Evolutionary conservation across 1,140 invertebrate genomes (phyloP).

Genomic region (Drosophila oshimai): DNA sequence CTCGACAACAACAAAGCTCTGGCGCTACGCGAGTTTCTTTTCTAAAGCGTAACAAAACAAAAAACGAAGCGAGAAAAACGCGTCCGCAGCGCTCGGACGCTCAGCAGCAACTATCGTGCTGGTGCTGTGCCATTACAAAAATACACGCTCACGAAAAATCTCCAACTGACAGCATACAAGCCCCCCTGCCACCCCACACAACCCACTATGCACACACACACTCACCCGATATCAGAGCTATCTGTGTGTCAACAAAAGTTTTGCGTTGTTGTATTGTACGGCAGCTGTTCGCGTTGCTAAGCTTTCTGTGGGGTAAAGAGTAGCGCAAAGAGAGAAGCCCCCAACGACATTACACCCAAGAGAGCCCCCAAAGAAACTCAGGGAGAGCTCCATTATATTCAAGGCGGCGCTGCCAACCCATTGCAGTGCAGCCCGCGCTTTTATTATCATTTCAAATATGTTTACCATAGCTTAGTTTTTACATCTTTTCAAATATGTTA

Average conservation of each 20-base stretch:
- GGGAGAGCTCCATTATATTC: not conserved
- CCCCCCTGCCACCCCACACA: not conserved
- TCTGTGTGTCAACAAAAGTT: slow-evolving; percentile 62
- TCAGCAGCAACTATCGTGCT: slow-evolving; percentile 66
- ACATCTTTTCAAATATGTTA: slow-evolving; percentile 35
- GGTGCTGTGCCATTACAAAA: slow-evolving; percentile 61
- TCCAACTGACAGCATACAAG: slow-evolving; percentile 11
- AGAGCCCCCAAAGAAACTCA: not conserved
- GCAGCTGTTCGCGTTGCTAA: slow-evolving; percentile 46
- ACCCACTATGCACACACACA: not conserved
- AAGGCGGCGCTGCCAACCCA: slow-evolving; percentile 17
- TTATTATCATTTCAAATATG: slow-evolving; percentile 52
- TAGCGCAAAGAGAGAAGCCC: not conserved
- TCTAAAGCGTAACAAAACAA: slow-evolving; percentile 11
- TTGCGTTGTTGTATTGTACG: slow-evolving; percentile 6
- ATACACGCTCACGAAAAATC: slow-evolving; percentile 13
- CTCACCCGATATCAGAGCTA: not conserved
- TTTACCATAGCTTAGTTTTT: slow-evolving; percentile 2
- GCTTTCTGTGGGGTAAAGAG: slow-evolving; percentile 20
- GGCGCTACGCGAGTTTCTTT: slow-evolving; percentile 17
- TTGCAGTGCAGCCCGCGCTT: slow-evolving; percentile 18
- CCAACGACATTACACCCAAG: not conserved
- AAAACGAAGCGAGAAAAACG: slow-evolving; percentile 28
- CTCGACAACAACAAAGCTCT: slow-evolving; percentile 41
- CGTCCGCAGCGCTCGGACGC: slow-evolving; percentile 58